Base-by-base conservation (phyloP, 2,888 invertebrate genomes). In the Clostera curtula region DNA sequence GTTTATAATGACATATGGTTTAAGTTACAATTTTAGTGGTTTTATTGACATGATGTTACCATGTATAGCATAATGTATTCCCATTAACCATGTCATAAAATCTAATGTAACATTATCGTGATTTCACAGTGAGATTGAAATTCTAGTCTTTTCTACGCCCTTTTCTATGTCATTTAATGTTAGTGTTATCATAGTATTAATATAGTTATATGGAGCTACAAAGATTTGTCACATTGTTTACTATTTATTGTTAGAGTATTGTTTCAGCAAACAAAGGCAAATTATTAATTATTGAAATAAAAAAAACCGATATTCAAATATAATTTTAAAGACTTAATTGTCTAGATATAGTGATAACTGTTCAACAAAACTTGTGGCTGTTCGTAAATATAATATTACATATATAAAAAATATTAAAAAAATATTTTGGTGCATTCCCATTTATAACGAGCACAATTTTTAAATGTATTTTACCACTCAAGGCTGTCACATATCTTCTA, bases 101-200 rank as follows among this genome's bases (percentile, higher is more conserved):
- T 67, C 61, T 68, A 60, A 69, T 49, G 65, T 62, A 74, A 76
- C 71, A 54, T 8, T 64, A 64, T 68, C 42, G 83, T 82, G 82
- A 82, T 82, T 73, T 71, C 65, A 62, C 13, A 83, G 82, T 83
- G 83, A 83, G 82, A 82, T 49, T 56, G 62, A 49, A 62, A 62
- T 62, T 72, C 49, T 30, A 71, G 72, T 72, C 80, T 82, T 34
- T 80, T 82, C 83, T 82, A 82, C 69, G 60, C 63, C 76, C 64
- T 80, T 83, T 82, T 80, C 80, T 79, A 79, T 71, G 73, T 67
- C 64, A 59, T 77, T 77, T 76, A 79, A 73, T 68, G 80, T 82
- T 79, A 80, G 68, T 65, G 74, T 80, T 80, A 64, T 52, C 39
- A 43, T 45, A 43, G 33, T 37, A 34, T 36, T 19, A 19, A 19